phyloP scores from a whole-genome alignment of 1,140 invertebrate genomes.

The Ylistrum balloti region DNA sequence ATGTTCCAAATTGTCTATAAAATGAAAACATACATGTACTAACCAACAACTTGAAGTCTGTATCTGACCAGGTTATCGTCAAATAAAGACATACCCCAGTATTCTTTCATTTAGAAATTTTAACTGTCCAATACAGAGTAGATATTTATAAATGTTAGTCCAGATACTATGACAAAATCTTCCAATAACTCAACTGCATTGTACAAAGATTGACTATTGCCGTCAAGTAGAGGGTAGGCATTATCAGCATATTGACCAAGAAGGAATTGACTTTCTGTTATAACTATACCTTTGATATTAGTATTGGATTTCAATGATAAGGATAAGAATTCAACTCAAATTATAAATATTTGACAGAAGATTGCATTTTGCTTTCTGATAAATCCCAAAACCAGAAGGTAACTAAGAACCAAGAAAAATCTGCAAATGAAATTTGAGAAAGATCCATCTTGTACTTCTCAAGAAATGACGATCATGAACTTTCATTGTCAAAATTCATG shows the following conservation, averaged over 20 bases:
- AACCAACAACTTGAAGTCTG: not conserved
- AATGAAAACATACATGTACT: not conserved
- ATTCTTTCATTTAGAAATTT: not conserved
- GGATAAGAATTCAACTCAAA: slow-evolving; percentile 47
- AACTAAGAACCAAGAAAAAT: too few relatives aligned
- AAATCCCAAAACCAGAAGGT: too few relatives aligned
- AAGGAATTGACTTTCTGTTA: not conserved
- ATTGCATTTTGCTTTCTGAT: too few relatives aligned
- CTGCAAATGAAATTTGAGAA: too few relatives aligned
- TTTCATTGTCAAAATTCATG: not conserved
- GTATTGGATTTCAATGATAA: not conserved
- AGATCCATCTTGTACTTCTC: too few relatives aligned
- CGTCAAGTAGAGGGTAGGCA: not conserved
- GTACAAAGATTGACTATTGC: not conserved
- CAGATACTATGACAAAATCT: not conserved
- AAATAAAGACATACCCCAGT: not conserved
- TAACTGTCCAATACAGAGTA: not conserved
- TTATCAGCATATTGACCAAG: slow-evolving; percentile 33
- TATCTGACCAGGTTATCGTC: not conserved
- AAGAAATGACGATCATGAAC: too few relatives aligned
- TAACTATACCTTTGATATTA: not conserved
- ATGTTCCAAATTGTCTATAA: not conserved
- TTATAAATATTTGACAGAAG: too few relatives aligned
- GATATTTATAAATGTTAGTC: not conserved
- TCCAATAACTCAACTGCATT: not conserved